These are phyloP conservation scores for Anagyrus pseudococci DNA, from an alignment of 2,888 invertebrate species.

Conservation along the genomic window DNA sequence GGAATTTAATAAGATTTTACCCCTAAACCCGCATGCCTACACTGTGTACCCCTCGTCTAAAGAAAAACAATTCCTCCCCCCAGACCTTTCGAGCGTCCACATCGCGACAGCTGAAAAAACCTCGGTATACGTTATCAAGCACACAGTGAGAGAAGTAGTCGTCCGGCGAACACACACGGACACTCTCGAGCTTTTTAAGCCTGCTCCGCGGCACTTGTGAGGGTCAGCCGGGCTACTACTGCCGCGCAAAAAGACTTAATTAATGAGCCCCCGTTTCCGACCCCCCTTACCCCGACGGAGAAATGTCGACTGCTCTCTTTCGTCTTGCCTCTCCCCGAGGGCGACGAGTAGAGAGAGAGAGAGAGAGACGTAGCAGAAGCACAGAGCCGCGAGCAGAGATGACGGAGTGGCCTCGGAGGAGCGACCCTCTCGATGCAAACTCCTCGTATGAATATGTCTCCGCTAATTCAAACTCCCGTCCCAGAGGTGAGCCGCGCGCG, in stretches of 20 bases:
- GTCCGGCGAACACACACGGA: slow-evolving; percentile 20
- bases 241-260: slow-evolving; percentile 63
- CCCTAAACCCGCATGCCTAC: too few relatives aligned
- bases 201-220: slow-evolving; percentile 54
- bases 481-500: slow-evolving; percentile 59
- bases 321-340: slow-evolving; percentile 54
- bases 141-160: slow-evolving; percentile 30
- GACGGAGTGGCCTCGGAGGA: slow-evolving; percentile 63
- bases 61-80: too few relatives aligned
- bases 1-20: too few relatives aligned
- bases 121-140: slow-evolving; percentile 43
- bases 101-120: too few relatives aligned
- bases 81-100: too few relatives aligned
- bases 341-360: slow-evolving; percentile 39
- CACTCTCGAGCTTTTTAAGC: slow-evolving; percentile 26
- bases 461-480: slow-evolving; percentile 62
- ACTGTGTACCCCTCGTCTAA: too few relatives aligned
- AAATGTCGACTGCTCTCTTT: slow-evolving; percentile 41
- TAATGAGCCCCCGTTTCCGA: slow-evolving; percentile 51
- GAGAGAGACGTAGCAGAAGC: background rate
- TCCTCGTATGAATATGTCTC: slow-evolving; percentile 63
- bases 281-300: slow-evolving; percentile 5
- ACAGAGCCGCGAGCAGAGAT: slow-evolving; percentile 48
- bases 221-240: slow-evolving; percentile 54
- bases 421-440: slow-evolving; percentile 61